phyloP scores from a whole-genome alignment of 1,140 invertebrate genomes.

The Bombus ignitus region DNA sequence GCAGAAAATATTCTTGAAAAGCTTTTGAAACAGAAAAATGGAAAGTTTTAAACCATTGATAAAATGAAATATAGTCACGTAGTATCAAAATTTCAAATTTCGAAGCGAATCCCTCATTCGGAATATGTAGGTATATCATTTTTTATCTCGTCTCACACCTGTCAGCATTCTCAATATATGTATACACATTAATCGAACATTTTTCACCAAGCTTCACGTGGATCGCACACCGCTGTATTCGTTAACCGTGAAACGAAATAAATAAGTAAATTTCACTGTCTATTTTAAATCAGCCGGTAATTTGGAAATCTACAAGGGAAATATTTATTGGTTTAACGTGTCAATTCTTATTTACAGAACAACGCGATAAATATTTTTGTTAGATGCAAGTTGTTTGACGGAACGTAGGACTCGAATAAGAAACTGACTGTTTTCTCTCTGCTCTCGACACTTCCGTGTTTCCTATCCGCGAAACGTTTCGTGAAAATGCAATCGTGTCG shows the following conservation, averaged over 20 bases:
- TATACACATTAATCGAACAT: not conserved
- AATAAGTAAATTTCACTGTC: not conserved
- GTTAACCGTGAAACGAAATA: not conserved
- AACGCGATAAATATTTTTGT: not conserved
- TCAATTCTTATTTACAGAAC: not conserved
- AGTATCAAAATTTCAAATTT: not conserved
- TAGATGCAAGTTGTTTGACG: not conserved
- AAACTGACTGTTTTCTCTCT: not conserved
- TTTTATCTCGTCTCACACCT: not conserved
- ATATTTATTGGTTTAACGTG: not conserved
- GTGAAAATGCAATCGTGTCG: conserved; percentile 20
- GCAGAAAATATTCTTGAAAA: not conserved
- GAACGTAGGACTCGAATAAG: not conserved
- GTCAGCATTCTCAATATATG: not conserved
- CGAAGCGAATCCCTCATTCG: not conserved
- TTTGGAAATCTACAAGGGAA: not conserved
- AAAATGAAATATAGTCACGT: not conserved
- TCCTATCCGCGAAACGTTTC: not conserved
- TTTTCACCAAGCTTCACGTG: not conserved
- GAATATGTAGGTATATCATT: not conserved
- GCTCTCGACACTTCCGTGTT: not conserved
- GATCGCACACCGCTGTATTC: not conserved
- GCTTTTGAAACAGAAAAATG: not conserved
- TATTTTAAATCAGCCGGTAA: not conserved
- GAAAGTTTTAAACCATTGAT: not conserved